Base-by-base conservation (phyloP, 2,797 vertebrate genomes). In the Novumbra hubbsi region DNA sequence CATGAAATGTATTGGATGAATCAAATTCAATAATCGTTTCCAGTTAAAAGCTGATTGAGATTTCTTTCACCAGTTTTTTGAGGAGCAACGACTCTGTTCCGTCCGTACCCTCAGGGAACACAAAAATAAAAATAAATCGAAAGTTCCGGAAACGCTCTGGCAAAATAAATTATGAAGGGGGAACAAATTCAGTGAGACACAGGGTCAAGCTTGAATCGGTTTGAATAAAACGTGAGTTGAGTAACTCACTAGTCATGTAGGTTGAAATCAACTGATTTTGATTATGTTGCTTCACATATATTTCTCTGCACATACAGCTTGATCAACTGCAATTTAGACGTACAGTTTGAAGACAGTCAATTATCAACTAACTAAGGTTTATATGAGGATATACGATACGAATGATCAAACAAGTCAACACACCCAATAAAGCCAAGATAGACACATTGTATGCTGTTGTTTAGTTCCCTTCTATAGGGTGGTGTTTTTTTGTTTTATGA, bases 71-170 rank as follows among this genome's bases (percentile, higher is more conserved):
- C 81, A 76, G 82, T 79, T 80, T 73, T 19, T 66, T 27, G 68
- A 70, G 80, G 79, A 80, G 82, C 79, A 73, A 74, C 77, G 78
- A 48, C 84, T 65, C 78, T 77, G 74, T 38, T 64, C 79, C 77
- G 75, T 38, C 65, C 74, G 71, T 78, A 70, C 76, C 76, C n/a
- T 62, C 4, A 55, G 62, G 55, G 49, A 81, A 83, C 65, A 76
- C 73, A 78, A 78, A 78, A 66, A 71, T 81, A 81, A 55, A 21
- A 21, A 38, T n/a, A 21, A 81, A 84, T 85, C 81, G 83, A 86
- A 86, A 92, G 89, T 90, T 87, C 89, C 90, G 90, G 90, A 88
- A 89, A 87, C 85, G 81, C 77, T 68, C 75, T 68, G 79, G 8
- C 14, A 60, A 19, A 67, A 41, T 5, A 14, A 28, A 14, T 30